Evolutionary conservation across 2,113 vertebrate species (phyloP).

Genomic region (Axis porcinus): DNA sequence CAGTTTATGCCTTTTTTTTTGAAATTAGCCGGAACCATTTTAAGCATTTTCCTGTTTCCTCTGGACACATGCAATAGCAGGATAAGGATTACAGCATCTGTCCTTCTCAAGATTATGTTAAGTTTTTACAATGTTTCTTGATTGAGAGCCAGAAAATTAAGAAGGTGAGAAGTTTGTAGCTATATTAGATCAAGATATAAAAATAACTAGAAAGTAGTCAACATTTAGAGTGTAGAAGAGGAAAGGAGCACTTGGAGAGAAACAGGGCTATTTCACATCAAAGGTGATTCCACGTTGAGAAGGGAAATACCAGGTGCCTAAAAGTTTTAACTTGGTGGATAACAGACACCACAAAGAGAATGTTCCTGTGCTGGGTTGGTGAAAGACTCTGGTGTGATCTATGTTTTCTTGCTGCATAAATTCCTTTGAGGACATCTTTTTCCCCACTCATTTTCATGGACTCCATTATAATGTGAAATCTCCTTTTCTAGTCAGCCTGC

Average conservation of each 20-base stretch:
- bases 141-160: slow-evolving; percentile 41
- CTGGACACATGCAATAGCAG: slow-evolving; percentile 42
- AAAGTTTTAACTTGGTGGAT: background rate
- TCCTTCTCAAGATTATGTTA: slow-evolving; percentile 30
- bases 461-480: background rate
- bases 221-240: background rate
- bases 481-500: background rate
- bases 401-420: background rate
- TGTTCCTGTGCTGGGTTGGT: background rate
- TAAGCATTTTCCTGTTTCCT: slow-evolving; percentile 66
- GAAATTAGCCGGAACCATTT: slow-evolving; percentile 64
- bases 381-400: background rate
- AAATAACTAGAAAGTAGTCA: background rate
- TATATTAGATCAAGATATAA: background rate
- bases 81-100: slow-evolving; percentile 54
- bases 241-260: background rate
- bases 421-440: background rate
- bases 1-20: slow-evolving; percentile 61
- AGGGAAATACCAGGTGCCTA: background rate
- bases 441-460: background rate
- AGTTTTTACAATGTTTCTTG: slow-evolving; percentile 34
- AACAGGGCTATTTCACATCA: background rate
- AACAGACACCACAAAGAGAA: background rate
- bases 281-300: background rate
- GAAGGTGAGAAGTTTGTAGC: background rate